Conservation (phyloP, 92 coral and sea anemone genomes). For the Chrysogorgia sp. region DNA sequence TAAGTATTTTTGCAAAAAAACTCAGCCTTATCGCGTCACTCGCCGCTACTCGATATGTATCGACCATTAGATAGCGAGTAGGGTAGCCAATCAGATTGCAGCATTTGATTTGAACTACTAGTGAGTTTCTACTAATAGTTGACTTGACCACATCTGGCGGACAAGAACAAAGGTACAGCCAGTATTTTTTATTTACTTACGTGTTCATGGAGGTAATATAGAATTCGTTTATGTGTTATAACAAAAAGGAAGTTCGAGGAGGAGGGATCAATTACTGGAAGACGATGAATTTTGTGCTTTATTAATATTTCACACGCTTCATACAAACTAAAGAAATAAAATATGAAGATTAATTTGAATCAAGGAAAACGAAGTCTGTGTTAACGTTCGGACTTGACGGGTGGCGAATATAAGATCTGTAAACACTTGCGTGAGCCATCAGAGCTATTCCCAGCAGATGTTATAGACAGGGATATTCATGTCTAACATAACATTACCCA, state of each 20-base stretch:
- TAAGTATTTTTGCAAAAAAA: not conserved
- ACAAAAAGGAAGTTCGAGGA: slow-evolving; percentile 89
- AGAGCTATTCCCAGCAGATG: too few relatives aligned
- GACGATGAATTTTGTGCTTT: slow-evolving; percentile 88
- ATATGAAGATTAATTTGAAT: not conserved
- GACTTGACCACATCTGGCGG: too few relatives aligned
- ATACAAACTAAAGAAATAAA: slow-evolving; percentile 63
- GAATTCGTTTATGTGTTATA: slow-evolving; percentile 93
- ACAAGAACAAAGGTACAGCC: too few relatives aligned
- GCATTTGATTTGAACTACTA: too few relatives aligned
- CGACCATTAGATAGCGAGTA: not conserved
- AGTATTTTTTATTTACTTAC: slow-evolving; percentile 72
- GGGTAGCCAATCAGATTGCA: too few relatives aligned
- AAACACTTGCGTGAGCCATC: too few relatives aligned
- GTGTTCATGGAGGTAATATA: slow-evolving; percentile 74
- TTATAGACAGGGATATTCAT: too few relatives aligned
- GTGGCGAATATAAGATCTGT: too few relatives aligned
- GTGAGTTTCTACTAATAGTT: too few relatives aligned
- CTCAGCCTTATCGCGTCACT: too few relatives aligned
- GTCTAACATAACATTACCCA: too few relatives aligned
- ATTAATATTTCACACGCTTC: slow-evolving; percentile 87
- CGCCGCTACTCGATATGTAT: not conserved
- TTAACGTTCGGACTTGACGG: too few relatives aligned
- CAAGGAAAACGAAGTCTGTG: not conserved
- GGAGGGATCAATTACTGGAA: slow-evolving; percentile 87